A percentile compares a stretch with the other conserved stretches of the same genome.
These are phyloP conservation scores for Morus bassanus DNA, from an alignment of 2,797 vertebrate genomes.

Conservation along the genomic window DNA sequence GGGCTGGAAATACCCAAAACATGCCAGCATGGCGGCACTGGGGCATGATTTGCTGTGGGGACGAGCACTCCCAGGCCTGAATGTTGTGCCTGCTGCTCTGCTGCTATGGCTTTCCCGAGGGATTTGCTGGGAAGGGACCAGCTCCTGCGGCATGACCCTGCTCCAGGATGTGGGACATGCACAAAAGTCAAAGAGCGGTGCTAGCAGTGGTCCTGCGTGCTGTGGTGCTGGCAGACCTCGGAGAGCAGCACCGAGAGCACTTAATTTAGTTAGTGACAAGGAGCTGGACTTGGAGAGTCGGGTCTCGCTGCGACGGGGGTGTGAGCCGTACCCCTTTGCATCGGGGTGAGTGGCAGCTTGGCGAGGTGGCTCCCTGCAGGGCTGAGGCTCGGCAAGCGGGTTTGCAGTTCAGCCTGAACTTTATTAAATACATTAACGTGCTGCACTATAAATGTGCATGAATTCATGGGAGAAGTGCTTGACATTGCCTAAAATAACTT, in stretches of 20 bases:
- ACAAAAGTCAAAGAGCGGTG: background rate
- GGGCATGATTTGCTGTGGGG: background rate
- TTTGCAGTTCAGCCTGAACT: background rate
- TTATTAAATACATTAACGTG: background rate
- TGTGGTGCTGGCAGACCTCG: background rate
- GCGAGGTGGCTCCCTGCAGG: background rate
- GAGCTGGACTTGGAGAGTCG: background rate
- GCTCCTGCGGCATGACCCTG: background rate
- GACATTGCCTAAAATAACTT: slow-evolving; percentile 7
- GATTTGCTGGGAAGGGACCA: background rate
- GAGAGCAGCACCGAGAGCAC: fast-evolving
- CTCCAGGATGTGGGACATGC: fast-evolving
- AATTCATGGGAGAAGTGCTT: background rate
- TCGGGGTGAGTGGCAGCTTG: fast-evolving
- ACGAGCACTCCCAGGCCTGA: background rate
- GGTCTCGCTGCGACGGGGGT: background rate
- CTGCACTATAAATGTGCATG: background rate
- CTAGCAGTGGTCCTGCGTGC: background rate
- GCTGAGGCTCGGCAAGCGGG: background rate
- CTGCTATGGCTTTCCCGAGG: background rate
- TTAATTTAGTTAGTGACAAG: fast-evolving
- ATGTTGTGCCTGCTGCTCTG: fast-evolving
- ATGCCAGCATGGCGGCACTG: fast-evolving
- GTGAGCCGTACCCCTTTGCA: background rate
- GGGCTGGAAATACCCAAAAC: background rate